Conservation (phyloP, 1,140 invertebrate species). For the Trichonephila clavipes region DNA sequence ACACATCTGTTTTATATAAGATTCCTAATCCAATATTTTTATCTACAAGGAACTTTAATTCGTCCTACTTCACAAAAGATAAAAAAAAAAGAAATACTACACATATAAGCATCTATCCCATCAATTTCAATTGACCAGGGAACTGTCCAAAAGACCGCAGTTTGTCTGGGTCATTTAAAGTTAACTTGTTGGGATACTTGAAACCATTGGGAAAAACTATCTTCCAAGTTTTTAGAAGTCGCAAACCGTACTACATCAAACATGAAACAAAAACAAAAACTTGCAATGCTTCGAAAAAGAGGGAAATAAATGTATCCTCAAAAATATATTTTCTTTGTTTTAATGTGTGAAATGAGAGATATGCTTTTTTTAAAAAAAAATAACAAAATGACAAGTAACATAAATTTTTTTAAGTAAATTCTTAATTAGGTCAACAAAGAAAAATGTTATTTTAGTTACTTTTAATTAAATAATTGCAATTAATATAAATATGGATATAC, state of each 20-base stretch:
- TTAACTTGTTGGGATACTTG: constrained; percentile 9
- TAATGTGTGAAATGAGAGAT: too few species aligned
- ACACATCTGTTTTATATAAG: neutral
- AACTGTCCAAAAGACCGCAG: constrained; percentile 10
- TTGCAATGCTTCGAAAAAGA: neutral
- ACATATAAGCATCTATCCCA: neutral
- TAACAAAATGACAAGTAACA: too few species aligned
- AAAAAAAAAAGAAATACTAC: neutral
- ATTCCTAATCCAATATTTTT: neutral
- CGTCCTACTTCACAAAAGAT: neutral
- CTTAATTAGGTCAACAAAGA: too few species aligned
- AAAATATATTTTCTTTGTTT: too few species aligned
- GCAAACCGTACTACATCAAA: neutral
- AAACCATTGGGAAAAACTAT: neutral
- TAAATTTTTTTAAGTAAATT: too few species aligned
- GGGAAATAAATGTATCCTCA: too few species aligned
- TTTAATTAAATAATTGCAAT: too few species aligned
- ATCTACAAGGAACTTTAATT: neutral
- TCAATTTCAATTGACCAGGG: neutral
- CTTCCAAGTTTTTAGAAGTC: neutral
- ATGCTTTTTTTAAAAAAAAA: too few species aligned
- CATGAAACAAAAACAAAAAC: neutral
- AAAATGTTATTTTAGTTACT: too few species aligned
- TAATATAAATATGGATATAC: too few species aligned
- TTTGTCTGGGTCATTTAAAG: neutral